These are phyloP conservation scores for Stenodema calcarata DNA, from an alignment of 2,888 invertebrate species.

Conservation along the genomic window DNA sequence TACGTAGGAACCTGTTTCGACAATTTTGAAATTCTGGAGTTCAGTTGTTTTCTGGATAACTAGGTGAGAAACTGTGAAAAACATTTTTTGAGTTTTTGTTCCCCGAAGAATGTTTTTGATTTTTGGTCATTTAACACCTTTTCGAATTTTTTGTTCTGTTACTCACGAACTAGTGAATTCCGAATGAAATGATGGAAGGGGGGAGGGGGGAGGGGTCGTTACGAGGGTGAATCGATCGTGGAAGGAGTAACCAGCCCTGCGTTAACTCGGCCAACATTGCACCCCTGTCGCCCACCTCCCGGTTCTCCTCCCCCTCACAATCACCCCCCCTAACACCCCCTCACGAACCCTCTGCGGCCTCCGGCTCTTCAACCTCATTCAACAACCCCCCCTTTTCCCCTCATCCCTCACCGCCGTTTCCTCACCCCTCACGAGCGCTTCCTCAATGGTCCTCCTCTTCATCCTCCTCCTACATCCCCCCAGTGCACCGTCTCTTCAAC, in stretches of 20 bases:
- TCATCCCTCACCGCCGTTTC: not conserved
- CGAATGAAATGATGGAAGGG: conserved; percentile 27
- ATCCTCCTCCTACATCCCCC: not conserved
- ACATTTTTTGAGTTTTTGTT: too few species aligned
- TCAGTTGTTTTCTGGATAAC: too few species aligned
- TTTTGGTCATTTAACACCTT: not conserved
- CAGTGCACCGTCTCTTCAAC: not conserved
- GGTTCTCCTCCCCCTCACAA: not conserved
- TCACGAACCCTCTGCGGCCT: too few species aligned
- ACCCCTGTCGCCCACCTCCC: not conserved
- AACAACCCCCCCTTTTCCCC: not conserved
- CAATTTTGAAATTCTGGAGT: too few species aligned
- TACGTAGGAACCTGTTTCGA: too few species aligned
- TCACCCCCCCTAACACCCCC: not conserved
- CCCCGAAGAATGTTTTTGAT: not conserved
- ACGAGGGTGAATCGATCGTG: conserved; percentile 1
- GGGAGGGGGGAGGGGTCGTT: conserved; percentile 25
- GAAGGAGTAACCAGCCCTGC: conserved; percentile 29
- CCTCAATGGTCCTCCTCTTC: not conserved
- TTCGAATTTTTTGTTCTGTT: not conserved
- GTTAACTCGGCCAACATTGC: conserved; percentile 34
- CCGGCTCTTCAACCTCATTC: conserved; percentile 21
- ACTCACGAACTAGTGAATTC: not conserved
- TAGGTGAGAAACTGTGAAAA: too few species aligned
- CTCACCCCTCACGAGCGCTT: conserved; percentile 14